These are phyloP conservation scores for Monopterus albus DNA, from an alignment of 2,113 vertebrate species.

Conservation along the genomic window DNA sequence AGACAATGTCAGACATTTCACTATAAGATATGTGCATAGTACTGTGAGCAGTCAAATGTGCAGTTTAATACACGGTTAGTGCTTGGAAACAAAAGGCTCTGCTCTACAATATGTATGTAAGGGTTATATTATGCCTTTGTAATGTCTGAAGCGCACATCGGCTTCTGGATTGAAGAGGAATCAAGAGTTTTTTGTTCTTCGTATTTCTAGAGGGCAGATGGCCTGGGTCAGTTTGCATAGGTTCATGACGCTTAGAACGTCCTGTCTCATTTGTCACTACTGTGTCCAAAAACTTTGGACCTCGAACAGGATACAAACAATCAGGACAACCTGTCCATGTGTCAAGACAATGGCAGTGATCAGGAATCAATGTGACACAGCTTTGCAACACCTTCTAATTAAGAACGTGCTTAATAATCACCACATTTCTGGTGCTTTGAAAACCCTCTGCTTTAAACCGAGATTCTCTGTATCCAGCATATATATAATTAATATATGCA, in stretches of 20 bases:
- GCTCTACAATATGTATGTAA: not conserved
- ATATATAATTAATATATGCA: too few relatives aligned
- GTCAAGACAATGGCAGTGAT: not conserved
- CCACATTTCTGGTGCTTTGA: not conserved
- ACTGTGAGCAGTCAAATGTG: conserved; percentile 52
- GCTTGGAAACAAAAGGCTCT: conserved; percentile 33
- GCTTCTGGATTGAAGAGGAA: conserved; percentile 21
- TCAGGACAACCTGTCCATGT: not conserved
- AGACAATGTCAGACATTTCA: conserved; percentile 14
- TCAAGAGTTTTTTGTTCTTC: conserved; percentile 42
- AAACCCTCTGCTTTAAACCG: conserved; percentile 7
- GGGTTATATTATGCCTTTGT: conserved; percentile 9
- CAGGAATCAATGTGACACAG: conserved; percentile 10
- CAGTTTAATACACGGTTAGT: conserved; percentile 55
- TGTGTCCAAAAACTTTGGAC: not conserved
- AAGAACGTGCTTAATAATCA: conserved; percentile 2
- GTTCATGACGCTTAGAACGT: conserved; percentile 28
- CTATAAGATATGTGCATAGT: conserved; percentile 50
- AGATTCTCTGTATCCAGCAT: conserved; percentile 14
- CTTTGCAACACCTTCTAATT: too few relatives aligned
- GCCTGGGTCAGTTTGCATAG: conserved; percentile 71
- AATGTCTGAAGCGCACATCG: conserved; percentile 19
- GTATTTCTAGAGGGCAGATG: conserved; percentile 57
- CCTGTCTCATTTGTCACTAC: not conserved
- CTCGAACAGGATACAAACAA: conserved; percentile 1